A percentile compares a stretch with the other conserved stretches of the same genome.
phyloP scores from a whole-genome alignment of 2,888 invertebrate species.

The Nomada goodeniana region DNA sequence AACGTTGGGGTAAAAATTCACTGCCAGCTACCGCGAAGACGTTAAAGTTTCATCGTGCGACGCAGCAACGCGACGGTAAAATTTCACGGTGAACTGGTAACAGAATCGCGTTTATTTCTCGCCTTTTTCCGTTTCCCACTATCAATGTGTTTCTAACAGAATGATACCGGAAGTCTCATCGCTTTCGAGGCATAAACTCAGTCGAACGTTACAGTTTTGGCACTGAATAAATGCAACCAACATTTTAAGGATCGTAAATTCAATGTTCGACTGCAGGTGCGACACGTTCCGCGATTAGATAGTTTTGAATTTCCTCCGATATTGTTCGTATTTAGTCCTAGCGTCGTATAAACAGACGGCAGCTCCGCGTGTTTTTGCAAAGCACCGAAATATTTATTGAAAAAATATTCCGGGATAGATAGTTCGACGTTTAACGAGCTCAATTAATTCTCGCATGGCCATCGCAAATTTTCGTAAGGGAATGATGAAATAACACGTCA shows the following conservation, averaged over 20 bases:
- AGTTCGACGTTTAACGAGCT: background rate
- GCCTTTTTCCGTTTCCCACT: conserved; percentile 13
- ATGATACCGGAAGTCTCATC: background rate
- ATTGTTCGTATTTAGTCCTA: too few species aligned
- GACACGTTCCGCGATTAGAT: background rate
- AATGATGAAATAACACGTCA: conserved; percentile 2
- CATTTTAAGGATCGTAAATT: background rate
- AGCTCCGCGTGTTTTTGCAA: too few species aligned
- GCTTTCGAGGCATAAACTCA: conserved; percentile 1
- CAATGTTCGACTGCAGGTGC: background rate
- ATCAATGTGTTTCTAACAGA: background rate
- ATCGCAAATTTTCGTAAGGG: background rate
- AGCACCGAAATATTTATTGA: background rate
- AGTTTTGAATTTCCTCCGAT: background rate
- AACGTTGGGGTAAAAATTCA: conserved; percentile 9
- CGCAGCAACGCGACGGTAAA: conserved; percentile 9
- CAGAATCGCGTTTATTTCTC: background rate
- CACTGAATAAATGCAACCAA: background rate
- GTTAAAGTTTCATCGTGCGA: conserved; percentile 17
- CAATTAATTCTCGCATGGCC: background rate
- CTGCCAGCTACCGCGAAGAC: background rate
- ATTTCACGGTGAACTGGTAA: background rate
- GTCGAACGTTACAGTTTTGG: background rate
- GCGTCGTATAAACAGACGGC: too few species aligned
- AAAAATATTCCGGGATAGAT: background rate